These are phyloP conservation scores for Leptestheria dahalacensis DNA, from an alignment of 1,140 invertebrate species.

Conservation along the genomic window DNA sequence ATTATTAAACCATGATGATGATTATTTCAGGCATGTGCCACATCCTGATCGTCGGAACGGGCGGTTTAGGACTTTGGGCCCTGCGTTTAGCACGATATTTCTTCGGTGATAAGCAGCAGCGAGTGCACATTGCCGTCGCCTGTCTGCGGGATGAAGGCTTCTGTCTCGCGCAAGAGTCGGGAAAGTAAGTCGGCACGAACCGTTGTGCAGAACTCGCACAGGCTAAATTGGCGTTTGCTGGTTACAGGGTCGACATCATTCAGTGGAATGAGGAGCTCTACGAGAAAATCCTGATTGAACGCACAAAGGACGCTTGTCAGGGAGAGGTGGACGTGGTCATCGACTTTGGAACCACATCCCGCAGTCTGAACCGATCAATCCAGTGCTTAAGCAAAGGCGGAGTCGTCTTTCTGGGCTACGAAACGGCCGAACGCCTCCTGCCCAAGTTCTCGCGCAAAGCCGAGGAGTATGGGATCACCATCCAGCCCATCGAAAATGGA, in stretches of 20 bases:
- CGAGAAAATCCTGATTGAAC: slow-evolving; percentile 71
- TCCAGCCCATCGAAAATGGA: slow-evolving; percentile 65
- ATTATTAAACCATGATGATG: neutral
- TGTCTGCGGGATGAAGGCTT: slow-evolving; percentile 62
- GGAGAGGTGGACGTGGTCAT: slow-evolving; percentile 75
- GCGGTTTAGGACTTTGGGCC: slow-evolving; percentile 82
- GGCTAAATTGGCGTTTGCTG: neutral
- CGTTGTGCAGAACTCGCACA: neutral
- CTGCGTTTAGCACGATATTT: slow-evolving; percentile 64
- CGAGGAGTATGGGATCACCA: slow-evolving; percentile 59
- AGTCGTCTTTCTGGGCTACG: slow-evolving; percentile 72
- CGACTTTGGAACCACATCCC: slow-evolving; percentile 75
- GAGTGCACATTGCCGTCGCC: slow-evolving; percentile 57
- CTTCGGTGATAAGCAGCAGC: slow-evolving; percentile 47
- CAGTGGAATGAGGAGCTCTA: slow-evolving; percentile 75
- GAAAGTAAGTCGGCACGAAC: neutral
- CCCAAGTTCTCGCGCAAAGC: slow-evolving; percentile 61
- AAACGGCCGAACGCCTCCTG: slow-evolving; percentile 57
- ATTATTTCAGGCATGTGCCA: slow-evolving; percentile 46
- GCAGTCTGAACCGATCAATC: slow-evolving; percentile 66
- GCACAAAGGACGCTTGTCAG: slow-evolving; percentile 69
- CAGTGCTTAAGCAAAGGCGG: slow-evolving; percentile 56
- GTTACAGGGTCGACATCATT: slow-evolving; percentile 53
- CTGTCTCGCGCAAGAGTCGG: slow-evolving; percentile 50
- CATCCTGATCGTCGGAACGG: slow-evolving; percentile 79